phyloP scores from a whole-genome alignment of 2,888 invertebrate species.

The Acronicta aceris region DNA sequence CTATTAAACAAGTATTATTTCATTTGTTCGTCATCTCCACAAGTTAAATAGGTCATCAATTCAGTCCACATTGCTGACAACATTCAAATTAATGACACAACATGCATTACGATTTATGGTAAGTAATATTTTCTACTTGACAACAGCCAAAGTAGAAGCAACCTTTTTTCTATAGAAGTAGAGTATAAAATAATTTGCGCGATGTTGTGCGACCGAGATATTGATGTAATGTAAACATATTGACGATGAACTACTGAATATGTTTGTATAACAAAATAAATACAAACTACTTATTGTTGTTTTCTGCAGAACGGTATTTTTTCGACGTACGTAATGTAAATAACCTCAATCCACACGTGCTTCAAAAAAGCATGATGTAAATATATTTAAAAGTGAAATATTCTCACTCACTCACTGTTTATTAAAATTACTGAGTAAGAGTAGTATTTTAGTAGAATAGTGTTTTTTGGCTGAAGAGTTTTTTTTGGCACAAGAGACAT shows the following conservation, averaged over 20 bases:
- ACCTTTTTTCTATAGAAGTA: not conserved
- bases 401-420: too few species aligned
- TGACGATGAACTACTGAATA: slow-evolving; percentile 3
- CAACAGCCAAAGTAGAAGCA: not conserved
- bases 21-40: not conserved
- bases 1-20: not conserved
- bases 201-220: not conserved
- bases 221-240: slow-evolving; percentile 15
- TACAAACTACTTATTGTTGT: not conserved
- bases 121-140: slow-evolving; percentile 4
- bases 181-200: not conserved
- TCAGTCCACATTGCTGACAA: slow-evolving; percentile 25
- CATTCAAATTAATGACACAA: slow-evolving; percentile 31
- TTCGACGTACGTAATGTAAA: too few species aligned
- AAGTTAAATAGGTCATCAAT: slow-evolving; percentile 30
- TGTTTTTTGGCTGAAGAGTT: too few species aligned
- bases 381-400: too few species aligned
- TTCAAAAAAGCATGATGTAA: not conserved
- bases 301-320: not conserved
- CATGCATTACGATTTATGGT: slow-evolving; percentile 22
- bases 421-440: too few species aligned
- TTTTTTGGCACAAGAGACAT: too few species aligned
- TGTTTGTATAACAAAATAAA: slow-evolving; percentile 1
- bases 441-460: too few species aligned
- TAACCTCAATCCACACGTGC: too few species aligned